Percentiles rank a stretch among this genome's conserved stretches.
These are phyloP conservation scores for Turnix velox DNA, from an alignment of 2,113 vertebrate genomes.

Conservation along the genomic window DNA sequence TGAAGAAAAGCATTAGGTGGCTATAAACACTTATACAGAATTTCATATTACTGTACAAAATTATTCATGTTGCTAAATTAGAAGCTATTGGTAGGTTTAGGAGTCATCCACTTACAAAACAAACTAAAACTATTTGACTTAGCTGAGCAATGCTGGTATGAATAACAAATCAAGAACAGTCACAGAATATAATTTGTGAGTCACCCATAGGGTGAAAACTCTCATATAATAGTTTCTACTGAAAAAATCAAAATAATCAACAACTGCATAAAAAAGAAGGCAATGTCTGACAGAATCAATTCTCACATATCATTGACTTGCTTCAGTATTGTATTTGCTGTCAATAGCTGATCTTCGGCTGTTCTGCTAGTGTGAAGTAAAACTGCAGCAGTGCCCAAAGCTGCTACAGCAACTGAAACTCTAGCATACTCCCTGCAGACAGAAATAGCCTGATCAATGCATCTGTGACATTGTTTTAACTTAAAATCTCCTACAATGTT, in stretches of 20 bases:
- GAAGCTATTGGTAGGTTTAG: background rate
- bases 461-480: background rate
- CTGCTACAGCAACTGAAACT: background rate
- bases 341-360: background rate
- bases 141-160: background rate
- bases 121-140: background rate
- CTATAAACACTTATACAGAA: background rate
- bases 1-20: background rate
- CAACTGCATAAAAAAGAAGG: background rate
- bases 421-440: accelerated
- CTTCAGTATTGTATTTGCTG: background rate
- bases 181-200: background rate
- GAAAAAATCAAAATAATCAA: background rate
- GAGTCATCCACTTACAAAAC: background rate
- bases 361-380: background rate
- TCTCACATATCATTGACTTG: background rate
- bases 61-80: background rate
- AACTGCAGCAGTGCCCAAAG: background rate
- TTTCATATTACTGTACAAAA: background rate
- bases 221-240: background rate
- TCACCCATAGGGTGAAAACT: background rate
- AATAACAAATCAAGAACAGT: background rate
- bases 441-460: background rate
- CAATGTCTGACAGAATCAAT: background rate
- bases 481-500: background rate